phyloP scores from a whole-genome alignment of 2,888 invertebrate genomes.

The Octonoba sinensis region DNA sequence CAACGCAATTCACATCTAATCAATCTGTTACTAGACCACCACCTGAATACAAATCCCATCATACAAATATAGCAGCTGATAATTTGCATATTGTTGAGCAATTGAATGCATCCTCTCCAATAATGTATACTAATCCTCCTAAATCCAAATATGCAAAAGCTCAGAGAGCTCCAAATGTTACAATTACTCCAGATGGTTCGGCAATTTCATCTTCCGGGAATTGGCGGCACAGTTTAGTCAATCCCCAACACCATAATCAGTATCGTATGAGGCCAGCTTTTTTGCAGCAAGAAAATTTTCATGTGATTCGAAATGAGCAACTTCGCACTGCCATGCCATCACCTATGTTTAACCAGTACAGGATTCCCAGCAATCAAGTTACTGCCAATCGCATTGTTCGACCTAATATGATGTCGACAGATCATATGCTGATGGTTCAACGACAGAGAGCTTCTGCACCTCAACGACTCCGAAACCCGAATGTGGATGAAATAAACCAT shows the following conservation, averaged over 20 bases:
- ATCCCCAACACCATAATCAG: slow-evolving; percentile 73
- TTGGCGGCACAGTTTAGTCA: slow-evolving; percentile 74
- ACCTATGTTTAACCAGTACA: slow-evolving; percentile 67
- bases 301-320: slow-evolving; percentile 63
- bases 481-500: slow-evolving; percentile 65
- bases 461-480: slow-evolving; percentile 68
- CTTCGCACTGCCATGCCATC: slow-evolving; percentile 68
- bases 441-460: slow-evolving; percentile 17
- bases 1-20: slow-evolving; percentile 29
- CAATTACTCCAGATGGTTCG: slow-evolving; percentile 74
- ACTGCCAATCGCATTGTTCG: slow-evolving; percentile 59
- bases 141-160: slow-evolving; percentile 69
- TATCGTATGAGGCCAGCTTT: slow-evolving; percentile 69
- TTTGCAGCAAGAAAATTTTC: slow-evolving; percentile 48
- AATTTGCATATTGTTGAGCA: slow-evolving; percentile 36
- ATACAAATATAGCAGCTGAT: slow-evolving; percentile 10
- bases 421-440: slow-evolving; percentile 68
- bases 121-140: slow-evolving; percentile 23
- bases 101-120: slow-evolving; percentile 18
- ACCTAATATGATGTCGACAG: slow-evolving; percentile 68
- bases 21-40: slow-evolving; percentile 32
- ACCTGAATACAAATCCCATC: slow-evolving; percentile 48
- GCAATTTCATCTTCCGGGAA: slow-evolving; percentile 73
- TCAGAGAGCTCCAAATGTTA: slow-evolving; percentile 76
- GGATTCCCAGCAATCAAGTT: slow-evolving; percentile 29